A percentile compares a stretch with the other conserved stretches of the same genome.
These are phyloP conservation scores for Cryptotermes secundus DNA, from an alignment of 1,140 invertebrate genomes.

Conservation along the genomic window DNA sequence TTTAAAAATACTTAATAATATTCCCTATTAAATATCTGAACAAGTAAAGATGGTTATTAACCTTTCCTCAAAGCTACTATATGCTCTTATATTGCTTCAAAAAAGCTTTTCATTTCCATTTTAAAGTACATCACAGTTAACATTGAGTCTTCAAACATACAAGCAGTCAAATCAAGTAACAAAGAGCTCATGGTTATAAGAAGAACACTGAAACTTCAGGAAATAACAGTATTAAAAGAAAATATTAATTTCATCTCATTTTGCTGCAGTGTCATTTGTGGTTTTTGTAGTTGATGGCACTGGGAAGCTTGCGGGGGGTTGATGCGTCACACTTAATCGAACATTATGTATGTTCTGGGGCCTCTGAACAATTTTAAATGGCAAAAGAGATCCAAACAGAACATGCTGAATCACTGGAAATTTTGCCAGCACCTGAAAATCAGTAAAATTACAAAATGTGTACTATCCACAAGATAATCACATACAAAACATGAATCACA, in stretches of 20 bases:
- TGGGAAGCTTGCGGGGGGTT: background rate
- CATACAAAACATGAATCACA: too few relatives aligned
- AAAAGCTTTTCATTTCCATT: too few relatives aligned
- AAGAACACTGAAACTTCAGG: background rate
- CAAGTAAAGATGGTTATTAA: too few relatives aligned
- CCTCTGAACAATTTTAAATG: slow-evolving; percentile 51
- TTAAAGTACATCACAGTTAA: background rate
- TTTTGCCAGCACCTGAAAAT: slow-evolving; percentile 78
- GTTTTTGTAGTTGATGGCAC: background rate
- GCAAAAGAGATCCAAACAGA: slow-evolving; percentile 88
- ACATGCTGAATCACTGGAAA: slow-evolving; percentile 98
- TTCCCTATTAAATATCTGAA: too few relatives aligned
- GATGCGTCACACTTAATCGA: background rate
- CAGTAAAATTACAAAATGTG: background rate
- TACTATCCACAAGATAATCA: too few relatives aligned
- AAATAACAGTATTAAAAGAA: background rate
- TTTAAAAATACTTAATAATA: too few relatives aligned
- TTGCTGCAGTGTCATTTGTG: background rate
- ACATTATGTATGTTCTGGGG: background rate
- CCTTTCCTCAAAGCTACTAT: too few relatives aligned
- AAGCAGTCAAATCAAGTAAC: background rate
- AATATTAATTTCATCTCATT: background rate
- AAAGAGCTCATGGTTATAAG: background rate
- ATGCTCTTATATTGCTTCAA: too few relatives aligned
- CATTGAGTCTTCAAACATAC: slow-evolving; percentile 1